Conservation (phyloP, 2,113 vertebrate species). For the Dolichallabes microphthalmus region DNA sequence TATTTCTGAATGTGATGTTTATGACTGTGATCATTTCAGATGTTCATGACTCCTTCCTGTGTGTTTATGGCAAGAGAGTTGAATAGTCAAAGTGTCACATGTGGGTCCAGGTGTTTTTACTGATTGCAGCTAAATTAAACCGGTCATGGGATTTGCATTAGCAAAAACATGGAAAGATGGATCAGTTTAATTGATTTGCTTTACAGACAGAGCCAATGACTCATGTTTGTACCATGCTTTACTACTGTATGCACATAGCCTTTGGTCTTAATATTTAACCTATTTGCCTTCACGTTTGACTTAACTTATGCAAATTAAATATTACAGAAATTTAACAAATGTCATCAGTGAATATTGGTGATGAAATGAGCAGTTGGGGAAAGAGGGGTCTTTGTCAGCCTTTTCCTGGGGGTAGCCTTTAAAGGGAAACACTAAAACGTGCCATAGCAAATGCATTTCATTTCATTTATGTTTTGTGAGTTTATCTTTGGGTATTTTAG, state of each 20-base stretch:
- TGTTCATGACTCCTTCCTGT: background rate
- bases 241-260: background rate
- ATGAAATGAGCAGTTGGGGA: background rate
- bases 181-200: background rate
- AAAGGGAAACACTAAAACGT: background rate
- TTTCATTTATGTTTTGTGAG: background rate
- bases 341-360: background rate
- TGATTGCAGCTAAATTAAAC: background rate
- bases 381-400: background rate
- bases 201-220: background rate
- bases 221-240: background rate
- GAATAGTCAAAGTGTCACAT: background rate
- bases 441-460: background rate
- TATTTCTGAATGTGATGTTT: background rate
- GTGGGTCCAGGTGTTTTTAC: background rate
- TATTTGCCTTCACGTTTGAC: background rate
- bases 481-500: too few species aligned
- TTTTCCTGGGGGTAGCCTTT: background rate
- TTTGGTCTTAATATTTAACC: background rate
- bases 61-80: background rate
- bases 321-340: background rate
- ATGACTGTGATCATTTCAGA: background rate
- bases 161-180: background rate
- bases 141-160: background rate
- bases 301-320: background rate